A percentile compares a stretch with the other conserved stretches of the same genome.
Conservation (phyloP, 2,888 invertebrate genomes). For the Eulithis prunata region DNA sequence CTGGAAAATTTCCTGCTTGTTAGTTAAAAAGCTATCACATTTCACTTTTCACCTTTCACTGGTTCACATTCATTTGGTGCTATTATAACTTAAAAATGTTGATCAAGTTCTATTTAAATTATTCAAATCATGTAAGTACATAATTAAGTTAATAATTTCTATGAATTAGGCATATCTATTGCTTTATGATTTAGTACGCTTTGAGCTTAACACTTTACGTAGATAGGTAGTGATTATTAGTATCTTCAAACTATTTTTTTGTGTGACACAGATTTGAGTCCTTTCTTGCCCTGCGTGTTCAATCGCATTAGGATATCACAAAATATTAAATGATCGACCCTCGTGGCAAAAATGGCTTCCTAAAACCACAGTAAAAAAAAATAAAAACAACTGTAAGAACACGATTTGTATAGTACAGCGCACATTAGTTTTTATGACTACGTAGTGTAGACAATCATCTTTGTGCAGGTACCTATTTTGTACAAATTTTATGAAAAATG, state of each 20-base stretch:
- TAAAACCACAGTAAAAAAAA: slow-evolving; percentile 26
- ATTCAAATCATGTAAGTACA: slow-evolving; percentile 3
- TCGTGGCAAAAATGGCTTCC: slow-evolving; percentile 34
- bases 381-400: slow-evolving; percentile 22
- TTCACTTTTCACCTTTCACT: too few species aligned
- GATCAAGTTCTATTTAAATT: slow-evolving; percentile 2
- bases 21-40: too few species aligned
- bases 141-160: neutral
- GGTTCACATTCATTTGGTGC: slow-evolving; percentile 13
- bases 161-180: slow-evolving; percentile 33
- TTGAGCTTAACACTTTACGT: slow-evolving; percentile 13
- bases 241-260: neutral
- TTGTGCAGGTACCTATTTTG: too few species aligned
- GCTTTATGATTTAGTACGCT: slow-evolving; percentile 15
- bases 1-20: too few species aligned
- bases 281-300: slow-evolving; percentile 18
- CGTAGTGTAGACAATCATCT: too few species aligned
- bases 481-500: too few species aligned
- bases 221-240: slow-evolving; percentile 2
- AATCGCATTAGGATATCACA: slow-evolving; percentile 22
- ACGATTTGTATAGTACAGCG: too few species aligned
- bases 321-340: slow-evolving; percentile 27
- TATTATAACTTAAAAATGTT: neutral
- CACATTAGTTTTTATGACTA: too few species aligned
- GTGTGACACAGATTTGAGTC: neutral